Evolutionary conservation across 2,113 vertebrate species (phyloP), one percentile per base, ranked within the genome.

Genomic region (Odocoileus hemionus): DNA sequence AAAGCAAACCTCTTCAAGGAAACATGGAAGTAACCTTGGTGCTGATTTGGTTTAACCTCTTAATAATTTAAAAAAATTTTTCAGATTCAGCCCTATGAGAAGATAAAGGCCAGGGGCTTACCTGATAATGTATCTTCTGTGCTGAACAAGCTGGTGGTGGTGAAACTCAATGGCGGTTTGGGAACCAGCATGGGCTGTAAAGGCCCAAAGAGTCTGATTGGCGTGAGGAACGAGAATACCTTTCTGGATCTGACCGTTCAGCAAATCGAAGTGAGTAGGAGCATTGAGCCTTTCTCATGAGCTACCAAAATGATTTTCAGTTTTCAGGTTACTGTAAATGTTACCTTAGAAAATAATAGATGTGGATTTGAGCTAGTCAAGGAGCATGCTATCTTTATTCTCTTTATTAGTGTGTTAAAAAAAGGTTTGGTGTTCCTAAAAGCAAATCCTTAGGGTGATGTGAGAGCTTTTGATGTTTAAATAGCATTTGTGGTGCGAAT

Each of bases 151-250:
- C 98, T 99, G 36, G 99, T 99, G 5, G 99, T 99, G 52, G 99
- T 99, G 86, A 99, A 99, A 97, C 99, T 99, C 54, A 99, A 99
- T 94, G 99, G 99, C 0, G 99, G 99, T 33, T 97, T 99, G 98
- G 99, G 99, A 82, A 99, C 99, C 86, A 99, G 99, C 98, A 99
- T 99, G 99, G 99, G 99, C 86, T 99, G 99, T 87, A 99, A 99
- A 95, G 99, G 99, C 87, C 99, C 99, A 4, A 99, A 99, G 98
- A 99, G 99, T 91, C 99, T 99, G 47, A 99, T 99, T 15, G 99
- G 99, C 21, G 99, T 99, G 94, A 99, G 99, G 88, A 99, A 99
- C 0, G 99, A 99, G 98, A 99, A 99, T 98, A 99, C 99, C 92
- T 99, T 99, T 99, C 98, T 99, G 99, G 99, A 99, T 98, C 98